Percentiles rank a stretch among this genome's conserved stretches.
Conservation (phyloP, 2,113 vertebrate genomes). For the Phodopus roborovskii region DNA sequence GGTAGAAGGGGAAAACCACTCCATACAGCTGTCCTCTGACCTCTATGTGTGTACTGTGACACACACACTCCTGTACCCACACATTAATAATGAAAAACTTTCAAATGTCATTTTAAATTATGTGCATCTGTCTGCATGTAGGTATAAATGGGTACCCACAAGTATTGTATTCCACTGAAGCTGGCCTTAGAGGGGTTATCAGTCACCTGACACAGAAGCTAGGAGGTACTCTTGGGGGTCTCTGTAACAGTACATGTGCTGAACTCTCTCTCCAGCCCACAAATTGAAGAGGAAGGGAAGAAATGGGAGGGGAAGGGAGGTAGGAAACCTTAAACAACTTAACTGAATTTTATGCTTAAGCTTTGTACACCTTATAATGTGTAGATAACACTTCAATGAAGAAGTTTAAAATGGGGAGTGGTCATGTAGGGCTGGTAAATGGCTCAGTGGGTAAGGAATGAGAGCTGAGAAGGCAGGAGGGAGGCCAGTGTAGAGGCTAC, state of each 20-base stretch:
- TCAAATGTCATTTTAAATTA: background rate
- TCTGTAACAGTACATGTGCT: background rate
- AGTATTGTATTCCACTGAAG: background rate
- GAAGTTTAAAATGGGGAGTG: background rate
- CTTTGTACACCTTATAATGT: background rate
- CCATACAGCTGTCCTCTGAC: background rate
- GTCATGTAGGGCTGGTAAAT: background rate
- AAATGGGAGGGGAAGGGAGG: too few relatives aligned
- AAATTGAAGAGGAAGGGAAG: background rate
- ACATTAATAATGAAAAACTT: background rate
- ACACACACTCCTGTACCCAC: background rate
- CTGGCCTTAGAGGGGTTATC: background rate
- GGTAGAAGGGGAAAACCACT: background rate
- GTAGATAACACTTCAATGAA: background rate
- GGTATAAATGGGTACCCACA: background rate
- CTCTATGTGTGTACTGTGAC: background rate
- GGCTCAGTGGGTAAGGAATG: background rate
- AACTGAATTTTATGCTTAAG: background rate
- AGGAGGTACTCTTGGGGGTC: background rate
- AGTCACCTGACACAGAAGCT: background rate
- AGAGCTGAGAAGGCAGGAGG: background rate
- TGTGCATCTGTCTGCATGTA: background rate
- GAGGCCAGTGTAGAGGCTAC: background rate
- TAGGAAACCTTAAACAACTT: background rate
- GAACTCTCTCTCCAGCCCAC: background rate